Base-by-base conservation (phyloP, 2,888 invertebrate species). In the Venusia cambrica region DNA sequence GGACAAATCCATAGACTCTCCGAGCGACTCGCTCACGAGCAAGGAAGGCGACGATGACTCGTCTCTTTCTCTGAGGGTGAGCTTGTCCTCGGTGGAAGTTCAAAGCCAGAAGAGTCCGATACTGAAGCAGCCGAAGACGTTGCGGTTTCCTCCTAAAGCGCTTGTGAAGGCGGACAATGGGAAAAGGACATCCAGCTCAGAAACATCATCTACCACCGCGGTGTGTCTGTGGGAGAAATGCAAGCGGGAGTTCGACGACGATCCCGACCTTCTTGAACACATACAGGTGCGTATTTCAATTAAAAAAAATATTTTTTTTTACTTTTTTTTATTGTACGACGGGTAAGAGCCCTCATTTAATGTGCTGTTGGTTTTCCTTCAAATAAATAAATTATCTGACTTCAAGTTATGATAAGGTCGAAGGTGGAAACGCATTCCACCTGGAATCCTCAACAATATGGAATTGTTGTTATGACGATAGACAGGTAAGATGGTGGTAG, bases 171-270 rank as follows among this genome's bases (percentile, higher is more conserved):
- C 73, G 9, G 66, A 70, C 30, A 76, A 57, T 43, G 62, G 71
- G 33, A 57, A 75, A 52, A 62, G 84, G 48, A 76, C 55, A 31
- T 74, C 81, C 9, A 81, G 80, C 40, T 71, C 81, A 1, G 76
- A 88, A 22, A 87, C 88, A 6, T 85, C 88, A 1, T 64, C 73
- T 53, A 88, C 62, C 48, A 88, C 89, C 27, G 87, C 88, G 24
- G 79, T 91, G 38, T 96, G 96, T 67, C 89, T 92, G 50, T 96
- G 96, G 96, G 91, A 92, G 68, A 92, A 94, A 63, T 96, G 96
- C 80, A 91, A 90, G 58, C 90, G 89, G 56, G 91, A 91, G 67
- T 93, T 94, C 58, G 94, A 94, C 48, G 92, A 92, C 62, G 93
- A 92, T 75, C 90, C 93, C 34, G 94, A 93, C 72, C 91, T 96